Evolutionary conservation across 2,888 invertebrate genomes (phyloP), one percentile per base, ranked within the genome.

Genomic region (Oxyscelio sp.): DNA sequence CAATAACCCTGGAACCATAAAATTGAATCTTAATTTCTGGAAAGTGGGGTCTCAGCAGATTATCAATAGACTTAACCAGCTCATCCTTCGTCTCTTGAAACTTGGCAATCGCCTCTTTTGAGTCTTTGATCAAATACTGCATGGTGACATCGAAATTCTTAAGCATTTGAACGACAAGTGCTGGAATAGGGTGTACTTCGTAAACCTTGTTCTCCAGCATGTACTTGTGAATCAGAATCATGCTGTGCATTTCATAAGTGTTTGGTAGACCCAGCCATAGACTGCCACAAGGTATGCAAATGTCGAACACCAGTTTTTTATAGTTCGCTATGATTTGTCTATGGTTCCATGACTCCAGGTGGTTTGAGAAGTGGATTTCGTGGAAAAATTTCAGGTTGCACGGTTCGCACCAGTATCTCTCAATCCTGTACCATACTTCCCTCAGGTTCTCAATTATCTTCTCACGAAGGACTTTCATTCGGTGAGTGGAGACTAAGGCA

Each of bases 1-100:
- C 95, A 24, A 95, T 95, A 0, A 95, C 92, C 52, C 96, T 94
- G 0, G 96, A 96, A 3, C 96, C 96, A 90, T 96, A 96, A n/a
- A 95, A 94, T 90, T 95, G 94, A 5, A 95, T 93, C 86, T 94
- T 94, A 2, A 90, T 87, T 17, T 77, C 54, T 2, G 90, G 86
- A 83, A 87, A 90, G 21, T 75, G 27, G 3, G 45, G 24, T 71
- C 59, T 80, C 0, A 91, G 81, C n/a, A 83, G 83, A 5, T 75
- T 45, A 75, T 89, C 17, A 0, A 93, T 27, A 38, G 65, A 40
- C 11, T 21, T 15, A 11, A 68, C 21, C 40, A 82, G 22, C 15
- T 63, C 50, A n/a, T 65, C 27, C 45, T 79, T 83, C 48, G 73
- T 85, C 8, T 80, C 50, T 6, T 63, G 68, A 22, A 89, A 87